These are phyloP conservation scores for Macrophya annulata DNA, from an alignment of 2,888 invertebrate species.

Conservation along the genomic window DNA sequence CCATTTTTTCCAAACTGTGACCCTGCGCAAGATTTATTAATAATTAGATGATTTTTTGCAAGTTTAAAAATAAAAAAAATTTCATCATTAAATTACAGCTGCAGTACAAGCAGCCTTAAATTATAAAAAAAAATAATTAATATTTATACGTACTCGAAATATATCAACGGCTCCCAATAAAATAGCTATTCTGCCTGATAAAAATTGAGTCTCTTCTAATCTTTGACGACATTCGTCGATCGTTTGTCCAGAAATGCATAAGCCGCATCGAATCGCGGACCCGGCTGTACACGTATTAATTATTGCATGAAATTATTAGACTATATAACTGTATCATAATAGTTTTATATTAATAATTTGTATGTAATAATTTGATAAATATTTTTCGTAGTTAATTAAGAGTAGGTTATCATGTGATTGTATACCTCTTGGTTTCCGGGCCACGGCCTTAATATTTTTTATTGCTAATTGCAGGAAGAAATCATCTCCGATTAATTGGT, in stretches of 20 bases:
- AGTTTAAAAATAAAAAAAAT: too few relatives aligned
- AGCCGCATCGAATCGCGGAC: conserved; percentile 67
- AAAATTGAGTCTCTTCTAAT: conserved; percentile 62
- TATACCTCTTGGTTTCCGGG: conserved; percentile 66
- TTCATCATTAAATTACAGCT: too few relatives aligned
- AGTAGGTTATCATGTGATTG: background rate
- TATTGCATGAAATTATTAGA: background rate
- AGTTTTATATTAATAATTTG: too few relatives aligned
- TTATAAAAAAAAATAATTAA: background rate
- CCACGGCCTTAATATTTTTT: conserved; percentile 64
- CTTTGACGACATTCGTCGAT: conserved; percentile 64
- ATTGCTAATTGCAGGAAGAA: conserved; percentile 72
- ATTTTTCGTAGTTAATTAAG: too few relatives aligned
- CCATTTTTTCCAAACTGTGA: conserved; percentile 63
- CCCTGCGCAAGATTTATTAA: conserved; percentile 59
- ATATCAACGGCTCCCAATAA: conserved; percentile 72
- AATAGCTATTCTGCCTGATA: conserved; percentile 69
- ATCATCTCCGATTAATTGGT: conserved; percentile 72
- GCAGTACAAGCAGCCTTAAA: too few relatives aligned
- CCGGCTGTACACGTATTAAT: conserved; percentile 63
- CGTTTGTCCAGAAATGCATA: conserved; percentile 72
- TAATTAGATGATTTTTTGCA: background rate
- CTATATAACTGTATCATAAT: too few relatives aligned
- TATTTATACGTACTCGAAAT: conserved; percentile 65
- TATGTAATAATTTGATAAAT: too few relatives aligned